Base-by-base conservation (phyloP, 2,113 vertebrate genomes). In the Stegostoma tigrinum region DNA sequence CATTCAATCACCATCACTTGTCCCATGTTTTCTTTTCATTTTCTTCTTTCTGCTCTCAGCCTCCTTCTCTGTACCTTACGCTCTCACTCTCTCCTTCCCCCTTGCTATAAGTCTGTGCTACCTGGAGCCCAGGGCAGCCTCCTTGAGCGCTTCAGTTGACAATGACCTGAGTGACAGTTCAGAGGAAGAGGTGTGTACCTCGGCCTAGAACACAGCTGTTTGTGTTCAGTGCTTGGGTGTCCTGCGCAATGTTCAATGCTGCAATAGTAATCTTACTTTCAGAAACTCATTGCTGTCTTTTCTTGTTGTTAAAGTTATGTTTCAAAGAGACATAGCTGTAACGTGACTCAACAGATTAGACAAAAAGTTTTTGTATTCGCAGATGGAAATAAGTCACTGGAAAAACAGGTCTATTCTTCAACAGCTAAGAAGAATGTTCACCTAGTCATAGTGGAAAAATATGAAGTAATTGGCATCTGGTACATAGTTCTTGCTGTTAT, bases 51-150 rank as follows among this genome's bases (percentile, higher is more conserved):
- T 99, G 97, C 98, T 99, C 27, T 99, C 99, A 96, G 99, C 99
- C 96, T 99, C 99, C 96, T 99, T 99, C 98, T 99, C 99, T 94
- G 98, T 99, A 96, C 99, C 99, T 96, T 99, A 98, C 19, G 99
- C 99, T 95, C 98, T 99, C 98, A 99, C 99, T 96, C 99, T 99
- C 96, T 99, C 99, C 97, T 99, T 99, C 97, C 99, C 99, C 96
- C 98, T 99, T 98, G 99, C 99, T 97, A 97, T 99, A 98, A 99
- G 99, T 97, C 99, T 99, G 98, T 99, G 99, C 98, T 99, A 99
- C 98, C 98, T 99, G 99, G 99, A 99, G 98, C 99, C 99, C 98
- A 99, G 98, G 98, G 99, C 99, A 96, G 98, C 99, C 97, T 99
- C 99, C 97, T 98, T 99, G 98, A 98, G 98, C 97, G 98, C 99